Base-by-base conservation (phyloP, 1,140 invertebrate species). In the Littorina saxatilis region DNA sequence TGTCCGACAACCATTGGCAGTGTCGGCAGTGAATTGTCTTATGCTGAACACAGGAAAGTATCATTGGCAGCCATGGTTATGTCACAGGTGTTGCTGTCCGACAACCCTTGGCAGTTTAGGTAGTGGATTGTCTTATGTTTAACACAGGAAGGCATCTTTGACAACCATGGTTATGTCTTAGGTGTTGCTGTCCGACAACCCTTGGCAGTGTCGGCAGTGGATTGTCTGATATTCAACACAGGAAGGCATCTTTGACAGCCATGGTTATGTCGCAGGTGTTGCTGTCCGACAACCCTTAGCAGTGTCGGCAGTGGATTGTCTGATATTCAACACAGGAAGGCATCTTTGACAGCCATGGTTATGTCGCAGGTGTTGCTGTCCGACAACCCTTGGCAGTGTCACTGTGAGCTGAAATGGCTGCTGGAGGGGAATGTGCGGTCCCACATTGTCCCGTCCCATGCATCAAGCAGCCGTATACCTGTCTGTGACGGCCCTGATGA, bases 321-420 rank as follows among this genome's bases (percentile, higher is more conserved):
- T n/a, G 9, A 61, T 9, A 61, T 61, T 23, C 58, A 5, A 61
- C 27, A 7, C 7, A 61, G 20, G 58, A 29, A 5, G n/a, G 5
- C 58, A 11, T n/a, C 58, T 7, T 7, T 7, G 9, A n/a, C 27
- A n/a, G 20, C 58, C 58, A 5, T 7, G 7, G 20, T 61, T 23
- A 61, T n/a, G 9, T 61, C n/a, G 5, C 23, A 61, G 58, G 58
- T 61, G 20, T 23, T 7, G n/a, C 58, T 61, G 58, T 9, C 7
- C 7, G n/a, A 61, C 58, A 61, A 61, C 58, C 58, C 58, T 4
- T 61, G 58, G 58, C 58, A 61, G 20, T 61, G 58, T 23, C 9
- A 61, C 58, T 61, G 58, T 61, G 20, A n/a, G 58, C 58, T 61
- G 58, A 7, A 23, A 23, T 61, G 58, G 58, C 58, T 61, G 58